A percentile compares a stretch with the other conserved stretches of the same genome.
Conservation (phyloP, 1,140 invertebrate species). For the Cotesia vestalis region DNA sequence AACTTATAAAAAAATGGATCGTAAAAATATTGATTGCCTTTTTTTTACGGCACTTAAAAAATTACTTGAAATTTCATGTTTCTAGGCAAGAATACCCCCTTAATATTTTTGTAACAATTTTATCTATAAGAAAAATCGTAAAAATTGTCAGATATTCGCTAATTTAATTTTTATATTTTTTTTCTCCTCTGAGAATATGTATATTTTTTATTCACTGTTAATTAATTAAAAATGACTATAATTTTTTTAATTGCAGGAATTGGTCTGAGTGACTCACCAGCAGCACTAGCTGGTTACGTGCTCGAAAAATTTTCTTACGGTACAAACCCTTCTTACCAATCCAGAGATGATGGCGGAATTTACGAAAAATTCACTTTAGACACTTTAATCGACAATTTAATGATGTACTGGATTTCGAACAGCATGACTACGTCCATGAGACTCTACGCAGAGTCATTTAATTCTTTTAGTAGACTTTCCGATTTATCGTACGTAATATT, state of each 20-base stretch:
- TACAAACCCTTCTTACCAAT: slow-evolving; percentile 64
- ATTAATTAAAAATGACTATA: no score
- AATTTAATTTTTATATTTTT: no score
- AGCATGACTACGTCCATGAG: slow-evolving; percentile 74
- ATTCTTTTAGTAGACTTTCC: slow-evolving; percentile 48
- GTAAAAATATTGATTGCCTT: no score
- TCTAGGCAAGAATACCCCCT: no score
- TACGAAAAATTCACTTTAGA: slow-evolving; percentile 69
- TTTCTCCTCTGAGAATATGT: no score
- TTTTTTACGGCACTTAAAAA: no score
- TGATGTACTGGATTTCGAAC: slow-evolving; percentile 79
- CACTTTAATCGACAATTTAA: slow-evolving; percentile 77
- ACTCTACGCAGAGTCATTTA: slow-evolving; percentile 71
- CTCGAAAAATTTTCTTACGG: slow-evolving; percentile 79
- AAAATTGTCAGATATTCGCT: no score
- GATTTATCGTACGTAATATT: slow-evolving; percentile 60
- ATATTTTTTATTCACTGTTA: no score
- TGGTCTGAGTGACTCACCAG: slow-evolving; percentile 70
- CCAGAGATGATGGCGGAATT: slow-evolving; percentile 69
- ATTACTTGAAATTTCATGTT: no score
- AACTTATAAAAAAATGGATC: no score
- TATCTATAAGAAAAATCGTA: no score
- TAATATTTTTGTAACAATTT: no score
- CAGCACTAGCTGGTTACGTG: slow-evolving; percentile 76
- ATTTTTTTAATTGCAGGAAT: slow-evolving; percentile 60